phyloP scores from a whole-genome alignment of 2,797 vertebrate species.

The Pseudochirops corinnae region DNA sequence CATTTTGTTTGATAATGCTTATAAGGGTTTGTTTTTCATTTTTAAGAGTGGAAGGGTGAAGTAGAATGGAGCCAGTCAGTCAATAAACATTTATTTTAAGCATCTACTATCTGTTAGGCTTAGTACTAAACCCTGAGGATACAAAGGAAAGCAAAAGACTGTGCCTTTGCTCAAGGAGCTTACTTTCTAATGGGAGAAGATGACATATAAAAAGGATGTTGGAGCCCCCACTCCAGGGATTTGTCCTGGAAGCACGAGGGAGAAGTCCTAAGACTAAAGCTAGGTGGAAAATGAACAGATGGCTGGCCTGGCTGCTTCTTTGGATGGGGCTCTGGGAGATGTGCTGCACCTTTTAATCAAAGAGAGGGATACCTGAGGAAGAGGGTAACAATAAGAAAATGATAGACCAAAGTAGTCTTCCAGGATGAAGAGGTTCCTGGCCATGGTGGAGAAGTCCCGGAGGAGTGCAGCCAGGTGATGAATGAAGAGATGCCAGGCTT shows the following conservation, averaged over 20 bases:
- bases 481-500: background rate
- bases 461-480: background rate
- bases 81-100: background rate
- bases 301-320: no score
- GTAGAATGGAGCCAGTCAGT: background rate
- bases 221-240: no score
- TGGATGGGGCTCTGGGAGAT: background rate
- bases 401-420: background rate
- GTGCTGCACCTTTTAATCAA: no score
- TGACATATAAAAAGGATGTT: no score
- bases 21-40: background rate
- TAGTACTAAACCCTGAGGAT: background rate
- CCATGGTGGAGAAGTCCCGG: no score
- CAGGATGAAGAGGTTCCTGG: background rate
- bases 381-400: background rate
- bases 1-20: background rate
- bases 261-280: no score
- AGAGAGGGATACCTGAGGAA: background rate
- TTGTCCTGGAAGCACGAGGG: no score
- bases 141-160: background rate
- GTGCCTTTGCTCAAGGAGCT: background rate
- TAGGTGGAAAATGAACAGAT: no score
- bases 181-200: no score
- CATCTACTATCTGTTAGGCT: background rate
- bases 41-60: background rate